Evolutionary conservation across 1,140 invertebrate species (phyloP).

Genomic region (Pseudoatta argentina): DNA sequence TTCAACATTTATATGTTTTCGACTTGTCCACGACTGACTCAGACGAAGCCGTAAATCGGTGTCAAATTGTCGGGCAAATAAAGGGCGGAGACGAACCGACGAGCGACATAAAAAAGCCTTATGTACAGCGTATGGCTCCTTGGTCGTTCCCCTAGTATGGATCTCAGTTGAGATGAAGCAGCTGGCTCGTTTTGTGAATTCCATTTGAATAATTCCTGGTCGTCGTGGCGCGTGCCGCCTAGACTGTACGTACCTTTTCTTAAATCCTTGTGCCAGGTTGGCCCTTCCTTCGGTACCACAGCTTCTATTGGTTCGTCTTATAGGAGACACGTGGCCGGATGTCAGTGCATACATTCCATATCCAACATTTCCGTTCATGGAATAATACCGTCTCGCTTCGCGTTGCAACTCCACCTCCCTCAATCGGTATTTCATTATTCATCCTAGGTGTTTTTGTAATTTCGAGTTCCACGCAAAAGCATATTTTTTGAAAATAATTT

Average conservation of each 20-base stretch:
- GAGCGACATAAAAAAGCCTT: slow-evolving; percentile 61
- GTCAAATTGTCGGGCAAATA: slow-evolving; percentile 39
- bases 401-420: slow-evolving; percentile 65
- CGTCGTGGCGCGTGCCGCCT: slow-evolving; percentile 68
- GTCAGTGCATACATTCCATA: slow-evolving; percentile 69
- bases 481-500: slow-evolving; percentile 21
- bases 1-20: slow-evolving; percentile 14
- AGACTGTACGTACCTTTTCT: slow-evolving; percentile 49
- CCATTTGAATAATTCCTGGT: slow-evolving; percentile 77
- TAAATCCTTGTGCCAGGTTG: slow-evolving; percentile 56
- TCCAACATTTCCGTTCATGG: slow-evolving; percentile 69
- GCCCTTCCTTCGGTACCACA: slow-evolving; percentile 43
- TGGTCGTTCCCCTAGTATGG: slow-evolving; percentile 69
- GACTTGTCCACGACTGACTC: slow-evolving; percentile 34
- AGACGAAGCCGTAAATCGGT: slow-evolving; percentile 58
- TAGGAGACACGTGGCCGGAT: slow-evolving; percentile 71
- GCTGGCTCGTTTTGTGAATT: slow-evolving; percentile 75
- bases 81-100: slow-evolving; percentile 35
- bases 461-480: slow-evolving; percentile 41
- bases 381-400: slow-evolving; percentile 76
- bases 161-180: slow-evolving; percentile 56
- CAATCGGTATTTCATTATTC: slow-evolving; percentile 67
- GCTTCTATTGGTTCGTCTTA: slow-evolving; percentile 68
- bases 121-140: slow-evolving; percentile 59
- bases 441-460: background rate